Base-by-base conservation (phyloP, 2,888 invertebrate genomes). In the Meliscaeva auricollis region DNA sequence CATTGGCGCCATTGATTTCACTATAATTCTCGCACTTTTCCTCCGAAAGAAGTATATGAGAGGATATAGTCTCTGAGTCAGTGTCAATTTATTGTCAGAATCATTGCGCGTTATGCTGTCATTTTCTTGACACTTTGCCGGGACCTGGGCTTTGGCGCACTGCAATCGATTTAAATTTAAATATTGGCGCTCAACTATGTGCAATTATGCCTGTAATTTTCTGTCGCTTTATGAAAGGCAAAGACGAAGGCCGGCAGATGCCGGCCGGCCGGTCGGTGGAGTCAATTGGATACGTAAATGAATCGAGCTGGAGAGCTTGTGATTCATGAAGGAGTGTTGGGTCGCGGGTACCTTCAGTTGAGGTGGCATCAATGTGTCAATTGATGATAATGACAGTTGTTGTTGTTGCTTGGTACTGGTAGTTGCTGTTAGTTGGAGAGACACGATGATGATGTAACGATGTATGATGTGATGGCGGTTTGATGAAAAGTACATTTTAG, bases 1-100 rank as follows among this genome's bases (percentile, higher is more conserved):
- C 64, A 75, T 79, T 79, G 83, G 83, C 83, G 83, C 83, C 83
- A 79, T 58, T 70, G 75, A 79, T 70, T 84, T 75, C 66, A 84
- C 69, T 56, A n/a, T n/a, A 69, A 74, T 69, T 78, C 68, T 26
- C 64, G 48, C 76, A 20, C 38, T 76, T 38, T 30, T 60, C 64
- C 20, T 15, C 9, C 17, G 2, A 2, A 26, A 26, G 26, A n/a
- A 26, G 26, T 26, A 4, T 26, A 26, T 26, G 26, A 15, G 11
- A 11, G 8, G 35, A 4, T 26, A 26, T 26, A 26, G 22, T 41
- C 11, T 58, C 20, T 68, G 46, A 64, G 26, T 50, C 56, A 81
- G 80, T 76, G 80, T 64, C 80, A 74, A 54, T 30, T 80, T 26
- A 26, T 26, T 26, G 75, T 69, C 75, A 54, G 46, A 26, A n/a